These are phyloP conservation scores for Euproctis similis DNA, from an alignment of 2,888 invertebrate genomes.

Conservation along the genomic window DNA sequence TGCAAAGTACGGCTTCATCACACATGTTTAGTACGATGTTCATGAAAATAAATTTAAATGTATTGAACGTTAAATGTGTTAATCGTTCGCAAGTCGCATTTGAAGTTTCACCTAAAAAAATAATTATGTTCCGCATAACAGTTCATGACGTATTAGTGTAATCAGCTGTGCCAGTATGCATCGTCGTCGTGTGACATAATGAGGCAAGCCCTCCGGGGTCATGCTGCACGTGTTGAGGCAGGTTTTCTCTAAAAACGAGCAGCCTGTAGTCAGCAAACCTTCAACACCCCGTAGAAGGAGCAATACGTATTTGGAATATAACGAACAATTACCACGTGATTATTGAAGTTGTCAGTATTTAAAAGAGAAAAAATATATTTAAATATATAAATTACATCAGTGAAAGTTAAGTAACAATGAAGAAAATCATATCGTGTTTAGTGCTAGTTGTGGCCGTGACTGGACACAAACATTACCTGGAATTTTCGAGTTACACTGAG, in stretches of 20 bases:
- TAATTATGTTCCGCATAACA: too few relatives aligned
- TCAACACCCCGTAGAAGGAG: constrained; percentile 44
- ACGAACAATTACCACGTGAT: constrained; percentile 18
- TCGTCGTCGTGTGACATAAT: constrained; percentile 33
- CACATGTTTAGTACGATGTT: too few relatives aligned
- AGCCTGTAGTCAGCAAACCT: constrained; percentile 41
- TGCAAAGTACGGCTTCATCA: too few relatives aligned
- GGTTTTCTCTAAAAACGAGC: constrained; percentile 50
- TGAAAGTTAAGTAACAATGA: constrained; percentile 34
- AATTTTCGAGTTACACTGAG: constrained; percentile 39
- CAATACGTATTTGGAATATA: constrained; percentile 37
- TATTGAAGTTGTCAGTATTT: too few relatives aligned
- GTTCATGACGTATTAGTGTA: constrained; percentile 44
- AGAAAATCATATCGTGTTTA: constrained; percentile 46
- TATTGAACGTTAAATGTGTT: too few relatives aligned
- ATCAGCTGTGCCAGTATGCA: constrained; percentile 35
- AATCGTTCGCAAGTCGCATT: too few relatives aligned
- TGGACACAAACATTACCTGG: constrained; percentile 46
- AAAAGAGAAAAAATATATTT: too few relatives aligned
- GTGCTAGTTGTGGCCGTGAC: constrained; percentile 43
- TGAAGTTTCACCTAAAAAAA: too few relatives aligned
- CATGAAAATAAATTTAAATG: too few relatives aligned
- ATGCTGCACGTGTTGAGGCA: constrained; percentile 39
- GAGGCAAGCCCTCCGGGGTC: constrained; percentile 29
- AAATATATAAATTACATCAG: constrained; percentile 26